phyloP scores from a whole-genome alignment of 2,113 vertebrate species.

The Sinocyclocheilus maitianheensis region DNA sequence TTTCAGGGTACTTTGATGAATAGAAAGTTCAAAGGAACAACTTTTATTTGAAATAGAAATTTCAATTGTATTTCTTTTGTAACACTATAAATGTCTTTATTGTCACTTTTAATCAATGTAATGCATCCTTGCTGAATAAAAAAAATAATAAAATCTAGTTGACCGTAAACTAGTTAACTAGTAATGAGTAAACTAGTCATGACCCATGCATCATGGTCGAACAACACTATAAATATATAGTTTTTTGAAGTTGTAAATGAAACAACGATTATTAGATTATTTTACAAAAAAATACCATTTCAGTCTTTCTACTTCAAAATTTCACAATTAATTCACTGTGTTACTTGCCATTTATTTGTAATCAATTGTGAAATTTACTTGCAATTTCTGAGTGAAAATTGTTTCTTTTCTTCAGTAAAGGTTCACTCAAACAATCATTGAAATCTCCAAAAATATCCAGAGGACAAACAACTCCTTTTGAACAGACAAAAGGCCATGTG shows the following conservation, averaged over 20 bases:
- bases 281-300: background rate
- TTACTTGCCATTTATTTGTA: background rate
- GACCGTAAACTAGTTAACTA: background rate
- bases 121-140: background rate
- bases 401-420: background rate
- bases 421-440: background rate
- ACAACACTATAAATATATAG: background rate
- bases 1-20: background rate
- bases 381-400: no score
- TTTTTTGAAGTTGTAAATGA: background rate
- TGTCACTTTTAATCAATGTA: background rate
- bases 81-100: background rate
- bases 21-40: background rate
- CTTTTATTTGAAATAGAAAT: background rate
- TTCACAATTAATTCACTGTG: background rate
- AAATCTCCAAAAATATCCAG: background rate
- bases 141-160: background rate
- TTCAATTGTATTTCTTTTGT: background rate
- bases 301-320: background rate
- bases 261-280: no score
- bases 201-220: background rate
- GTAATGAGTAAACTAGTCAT: background rate
- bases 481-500: background rate
- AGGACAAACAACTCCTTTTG: background rate
- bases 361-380: background rate